phyloP scores from a whole-genome alignment of 1,140 invertebrate genomes.

The Hormaphis cornu region DNA sequence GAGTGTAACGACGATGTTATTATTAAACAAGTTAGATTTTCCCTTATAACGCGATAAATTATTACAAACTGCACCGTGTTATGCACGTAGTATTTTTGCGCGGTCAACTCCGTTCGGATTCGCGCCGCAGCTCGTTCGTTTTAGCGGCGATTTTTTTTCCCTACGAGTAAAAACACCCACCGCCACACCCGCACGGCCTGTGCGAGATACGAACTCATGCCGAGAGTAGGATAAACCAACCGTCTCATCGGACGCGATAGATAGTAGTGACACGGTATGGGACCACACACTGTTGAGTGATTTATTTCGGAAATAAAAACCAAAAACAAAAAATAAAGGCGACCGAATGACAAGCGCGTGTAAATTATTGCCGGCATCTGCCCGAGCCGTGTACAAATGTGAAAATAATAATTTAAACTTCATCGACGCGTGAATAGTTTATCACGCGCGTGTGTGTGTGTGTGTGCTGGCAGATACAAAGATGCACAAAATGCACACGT shows the following conservation, averaged over 20 bases:
- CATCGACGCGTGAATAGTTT: background rate
- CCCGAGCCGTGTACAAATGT: background rate
- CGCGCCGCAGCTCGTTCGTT: too few relatives aligned
- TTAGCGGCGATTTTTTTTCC: too few relatives aligned
- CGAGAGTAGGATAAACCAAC: background rate
- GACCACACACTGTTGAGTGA: constrained; percentile 14
- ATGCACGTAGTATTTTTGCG: too few relatives aligned
- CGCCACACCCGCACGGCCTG: too few relatives aligned
- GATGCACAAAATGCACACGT: background rate
- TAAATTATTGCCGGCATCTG: background rate
- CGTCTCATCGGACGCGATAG: background rate
- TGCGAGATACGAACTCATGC: background rate
- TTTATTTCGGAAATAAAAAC: background rate
- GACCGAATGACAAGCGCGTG: background rate
- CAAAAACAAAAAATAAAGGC: background rate
- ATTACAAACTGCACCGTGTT: too few relatives aligned
- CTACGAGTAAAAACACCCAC: too few relatives aligned
- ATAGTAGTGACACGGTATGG: too few relatives aligned
- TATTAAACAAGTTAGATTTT: too few relatives aligned
- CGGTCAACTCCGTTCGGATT: too few relatives aligned
- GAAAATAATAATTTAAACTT: constrained; percentile 7
- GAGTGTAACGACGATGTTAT: too few relatives aligned
- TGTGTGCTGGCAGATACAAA: background rate
- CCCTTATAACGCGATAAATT: too few relatives aligned
- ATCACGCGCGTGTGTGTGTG: background rate